These are phyloP conservation scores for Tragelaphus oryx DNA, from an alignment of 2,797 vertebrate species.

Conservation along the genomic window DNA sequence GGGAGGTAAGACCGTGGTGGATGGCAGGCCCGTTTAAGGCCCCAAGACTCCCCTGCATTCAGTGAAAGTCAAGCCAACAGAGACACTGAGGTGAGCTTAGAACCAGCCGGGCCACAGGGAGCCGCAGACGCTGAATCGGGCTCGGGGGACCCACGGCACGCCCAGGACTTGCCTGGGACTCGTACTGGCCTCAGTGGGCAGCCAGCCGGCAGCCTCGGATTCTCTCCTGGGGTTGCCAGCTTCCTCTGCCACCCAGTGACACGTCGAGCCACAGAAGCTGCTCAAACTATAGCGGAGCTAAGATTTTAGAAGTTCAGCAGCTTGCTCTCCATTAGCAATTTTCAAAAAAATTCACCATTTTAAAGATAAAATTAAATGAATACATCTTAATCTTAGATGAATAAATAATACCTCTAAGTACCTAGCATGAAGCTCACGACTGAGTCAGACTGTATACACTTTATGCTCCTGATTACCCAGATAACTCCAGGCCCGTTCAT, in stretches of 20 bases:
- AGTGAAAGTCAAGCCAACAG: neutral
- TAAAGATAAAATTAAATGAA: neutral
- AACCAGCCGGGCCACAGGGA: neutral
- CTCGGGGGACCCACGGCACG: neutral
- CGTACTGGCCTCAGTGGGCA: rapidly evolving
- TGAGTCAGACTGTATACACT: neutral
- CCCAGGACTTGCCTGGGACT: neutral
- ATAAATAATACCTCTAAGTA: neutral
- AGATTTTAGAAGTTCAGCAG: neutral
- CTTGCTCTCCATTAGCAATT: neutral
- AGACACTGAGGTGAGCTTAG: neutral
- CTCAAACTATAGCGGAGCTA: neutral
- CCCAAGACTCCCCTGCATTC: neutral
- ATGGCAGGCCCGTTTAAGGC: neutral
- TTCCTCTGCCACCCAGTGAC: too few relatives aligned
- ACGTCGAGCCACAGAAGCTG: too few relatives aligned
- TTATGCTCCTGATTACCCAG: neutral
- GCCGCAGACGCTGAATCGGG: rapidly evolving
- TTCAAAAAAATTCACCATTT: neutral
- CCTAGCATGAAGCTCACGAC: rapidly evolving
- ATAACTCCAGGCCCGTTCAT: neutral
- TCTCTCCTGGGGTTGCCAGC: neutral
- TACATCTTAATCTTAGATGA: neutral
- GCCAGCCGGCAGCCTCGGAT: rapidly evolving
- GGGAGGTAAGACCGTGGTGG: neutral